phyloP scores from a whole-genome alignment of 1,140 invertebrate species.

The Thaumatotibia leucotreta region DNA sequence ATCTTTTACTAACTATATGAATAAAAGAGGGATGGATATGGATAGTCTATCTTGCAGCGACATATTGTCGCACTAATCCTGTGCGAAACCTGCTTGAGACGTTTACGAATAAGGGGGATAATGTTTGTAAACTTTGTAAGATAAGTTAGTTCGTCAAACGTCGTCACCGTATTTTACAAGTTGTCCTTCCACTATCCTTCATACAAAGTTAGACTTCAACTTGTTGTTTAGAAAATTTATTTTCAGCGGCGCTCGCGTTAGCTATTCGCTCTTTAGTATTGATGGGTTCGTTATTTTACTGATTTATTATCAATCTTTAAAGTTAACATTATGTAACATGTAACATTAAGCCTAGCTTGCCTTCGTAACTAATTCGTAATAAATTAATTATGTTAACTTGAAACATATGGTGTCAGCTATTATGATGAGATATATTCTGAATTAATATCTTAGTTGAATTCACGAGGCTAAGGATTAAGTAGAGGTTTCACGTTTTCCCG shows the following conservation, averaged over 20 bases:
- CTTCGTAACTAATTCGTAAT: background rate
- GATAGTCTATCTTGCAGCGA: too few relatives aligned
- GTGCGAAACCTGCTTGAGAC: too few relatives aligned
- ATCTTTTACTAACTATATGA: too few relatives aligned
- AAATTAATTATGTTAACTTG: background rate
- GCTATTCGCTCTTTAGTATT: background rate
- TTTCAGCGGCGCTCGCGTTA: background rate
- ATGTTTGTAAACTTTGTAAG: background rate
- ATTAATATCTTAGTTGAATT: background rate
- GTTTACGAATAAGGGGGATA: too few relatives aligned
- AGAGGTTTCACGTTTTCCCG: background rate
- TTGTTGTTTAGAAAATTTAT: slow-evolving; percentile 3
- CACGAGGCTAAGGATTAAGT: background rate
- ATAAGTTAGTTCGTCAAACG: background rate
- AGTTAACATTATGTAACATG: background rate
- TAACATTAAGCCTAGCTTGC: background rate
- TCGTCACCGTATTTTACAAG: background rate
- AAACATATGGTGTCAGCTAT: background rate
- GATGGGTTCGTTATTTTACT: background rate
- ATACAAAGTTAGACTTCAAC: slow-evolving; percentile 10
- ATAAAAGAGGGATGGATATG: too few relatives aligned
- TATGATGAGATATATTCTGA: background rate
- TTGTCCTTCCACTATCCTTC: slow-evolving; percentile 11
- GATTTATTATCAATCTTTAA: background rate
- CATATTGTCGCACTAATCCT: too few relatives aligned